A percentile compares a stretch with the other conserved stretches of the same genome.
Conservation (phyloP, 2,797 vertebrate genomes). For the Esox lucius region DNA sequence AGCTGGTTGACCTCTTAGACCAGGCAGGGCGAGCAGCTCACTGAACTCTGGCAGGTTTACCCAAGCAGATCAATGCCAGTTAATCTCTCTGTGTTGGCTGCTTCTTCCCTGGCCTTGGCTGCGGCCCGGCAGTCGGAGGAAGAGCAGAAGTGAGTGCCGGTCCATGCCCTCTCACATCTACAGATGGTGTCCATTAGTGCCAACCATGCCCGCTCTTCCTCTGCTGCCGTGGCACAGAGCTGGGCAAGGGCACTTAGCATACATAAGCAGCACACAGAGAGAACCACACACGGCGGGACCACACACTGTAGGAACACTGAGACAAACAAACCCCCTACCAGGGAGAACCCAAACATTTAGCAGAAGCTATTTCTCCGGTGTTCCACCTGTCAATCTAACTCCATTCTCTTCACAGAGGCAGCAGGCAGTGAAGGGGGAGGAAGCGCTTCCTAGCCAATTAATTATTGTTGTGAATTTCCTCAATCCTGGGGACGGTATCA, state of each 20-base stretch:
- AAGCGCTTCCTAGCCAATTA: slow-evolving; percentile 45
- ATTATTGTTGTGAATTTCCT: slow-evolving; percentile 48
- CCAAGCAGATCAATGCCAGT: slow-evolving; percentile 86
- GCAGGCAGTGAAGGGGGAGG: slow-evolving; percentile 28
- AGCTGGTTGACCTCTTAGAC: slow-evolving; percentile 65
- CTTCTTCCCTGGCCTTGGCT: slow-evolving; percentile 80
- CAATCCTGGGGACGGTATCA: slow-evolving; percentile 47
- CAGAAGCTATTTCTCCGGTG: slow-evolving; percentile 2
- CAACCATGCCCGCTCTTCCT: slow-evolving; percentile 63
- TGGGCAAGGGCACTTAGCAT: slow-evolving; percentile 17
- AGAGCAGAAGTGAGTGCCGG: slow-evolving; percentile 45
- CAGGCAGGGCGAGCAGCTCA: slow-evolving; percentile 53
- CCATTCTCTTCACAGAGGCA: slow-evolving; percentile 27
- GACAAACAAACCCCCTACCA: neutral
- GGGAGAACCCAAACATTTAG: slow-evolving; percentile 15
- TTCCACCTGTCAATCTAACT: slow-evolving; percentile 35
- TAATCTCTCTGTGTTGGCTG: slow-evolving; percentile 81
- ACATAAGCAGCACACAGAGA: slow-evolving; percentile 15
- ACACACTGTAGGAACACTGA: slow-evolving; percentile 26
- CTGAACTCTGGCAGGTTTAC: slow-evolving; percentile 74
- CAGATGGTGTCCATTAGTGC: slow-evolving; percentile 89
- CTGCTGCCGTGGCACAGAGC: neutral
- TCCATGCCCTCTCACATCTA: slow-evolving; percentile 77
- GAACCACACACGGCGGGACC: slow-evolving; percentile 61
- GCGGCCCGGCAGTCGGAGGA: slow-evolving; percentile 72